These are phyloP conservation scores for Calonectris borealis DNA, from an alignment of 2,113 vertebrate species.

Conservation along the genomic window DNA sequence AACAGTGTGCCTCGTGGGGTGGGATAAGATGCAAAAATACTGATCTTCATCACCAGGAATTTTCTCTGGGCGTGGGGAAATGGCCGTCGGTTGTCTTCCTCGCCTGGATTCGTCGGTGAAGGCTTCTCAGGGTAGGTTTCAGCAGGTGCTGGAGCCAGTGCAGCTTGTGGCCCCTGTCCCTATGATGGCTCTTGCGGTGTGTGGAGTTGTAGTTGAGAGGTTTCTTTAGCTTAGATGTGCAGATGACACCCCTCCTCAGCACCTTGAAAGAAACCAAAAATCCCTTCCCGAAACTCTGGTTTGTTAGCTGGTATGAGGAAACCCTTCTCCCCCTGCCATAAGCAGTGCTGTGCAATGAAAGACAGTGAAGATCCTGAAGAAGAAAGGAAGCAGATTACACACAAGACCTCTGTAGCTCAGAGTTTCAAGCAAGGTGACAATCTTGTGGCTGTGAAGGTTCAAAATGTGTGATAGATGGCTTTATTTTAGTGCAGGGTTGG, in stretches of 20 bases:
- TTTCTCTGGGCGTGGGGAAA: not conserved
- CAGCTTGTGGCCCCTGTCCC: not conserved
- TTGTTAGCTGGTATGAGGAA: not conserved
- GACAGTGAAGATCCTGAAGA: not conserved
- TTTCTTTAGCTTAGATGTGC: not conserved
- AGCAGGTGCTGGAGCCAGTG: fast-evolving
- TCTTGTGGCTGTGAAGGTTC: not conserved
- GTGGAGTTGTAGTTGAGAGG: not conserved
- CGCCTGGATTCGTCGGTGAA: fast-evolving
- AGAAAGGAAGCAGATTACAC: not conserved
- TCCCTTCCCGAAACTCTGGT: not conserved
- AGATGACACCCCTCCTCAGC: not conserved
- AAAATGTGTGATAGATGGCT: not conserved
- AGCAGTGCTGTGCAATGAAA: not conserved
- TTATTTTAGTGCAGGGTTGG: not conserved
- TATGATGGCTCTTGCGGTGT: not conserved
- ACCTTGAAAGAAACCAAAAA: not conserved
- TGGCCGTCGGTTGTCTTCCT: not conserved
- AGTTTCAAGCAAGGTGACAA: not conserved
- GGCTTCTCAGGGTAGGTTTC: not conserved
- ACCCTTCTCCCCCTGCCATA: not conserved
- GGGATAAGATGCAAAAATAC: not conserved
- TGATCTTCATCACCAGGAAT: not conserved
- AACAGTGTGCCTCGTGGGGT: fast-evolving
- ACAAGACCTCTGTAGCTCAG: not conserved